Evolutionary conservation across 2,113 vertebrate species (phyloP), one percentile per base, ranked within the genome.

Genomic region (Dinomys branickii): DNA sequence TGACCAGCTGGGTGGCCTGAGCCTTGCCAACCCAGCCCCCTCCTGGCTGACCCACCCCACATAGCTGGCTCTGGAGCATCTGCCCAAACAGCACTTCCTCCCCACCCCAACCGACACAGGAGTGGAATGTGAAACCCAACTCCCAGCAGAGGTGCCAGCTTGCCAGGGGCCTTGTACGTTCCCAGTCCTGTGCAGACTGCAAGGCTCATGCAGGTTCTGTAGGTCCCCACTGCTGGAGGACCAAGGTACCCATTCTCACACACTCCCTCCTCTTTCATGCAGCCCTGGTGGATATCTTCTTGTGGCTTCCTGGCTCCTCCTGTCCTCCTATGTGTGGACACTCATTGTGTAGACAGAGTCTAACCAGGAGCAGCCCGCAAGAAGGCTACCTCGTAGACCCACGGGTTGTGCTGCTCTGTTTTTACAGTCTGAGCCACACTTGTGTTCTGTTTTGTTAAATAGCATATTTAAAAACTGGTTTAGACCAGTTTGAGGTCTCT

Each of bases 391-490:
- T 50, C 33, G 9, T 47, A 78, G 59, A 73, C 69, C 19, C 35
- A 17, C 58, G 8, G 28, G 73, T 85, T 61, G 24, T 28, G 52
- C 58, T 20, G 50, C 63, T 59, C 59, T 89, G 54, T 85, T 92
- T 78, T 80, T 35, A 90, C 2, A 33, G 63, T 63, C 85, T 20
- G 44, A 94, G 38, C 69, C 78, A 86, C 52, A 59, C 44, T 95
- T 44, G 73, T 33, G 44, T 92, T 95, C 85, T 97, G 80, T 94
- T 95, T 97, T 95, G 78, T 89, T 90, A 88, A 93, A 81, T 20
- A 94, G 71, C 65, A 88, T 80, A 38, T 86, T 92, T 85, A 58
- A 88, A 91, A 91, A 86, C 73, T 58, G 69, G 19, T 85, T 81
- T 73, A 77, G 58, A 4, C 90, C 81, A 91, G 78, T 56, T 38